Percentiles rank a stretch among this genome's conserved stretches.
Conservation (phyloP, 92 coral and sea anemone genomes). For the Porites rus region DNA sequence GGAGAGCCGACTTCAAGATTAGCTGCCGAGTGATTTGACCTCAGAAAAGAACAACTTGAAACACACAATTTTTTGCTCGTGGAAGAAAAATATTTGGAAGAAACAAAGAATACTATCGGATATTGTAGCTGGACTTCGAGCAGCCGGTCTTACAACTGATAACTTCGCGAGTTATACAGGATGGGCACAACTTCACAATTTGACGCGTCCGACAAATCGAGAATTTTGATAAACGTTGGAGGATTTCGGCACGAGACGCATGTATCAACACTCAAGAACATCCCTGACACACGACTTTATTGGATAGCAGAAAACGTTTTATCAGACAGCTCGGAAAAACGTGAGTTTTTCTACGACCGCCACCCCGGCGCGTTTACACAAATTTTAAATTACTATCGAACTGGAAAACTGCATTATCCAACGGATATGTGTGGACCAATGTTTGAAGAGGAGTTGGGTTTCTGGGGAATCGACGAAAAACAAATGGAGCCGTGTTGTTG, state of each 20-base stretch:
- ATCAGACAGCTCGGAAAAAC: slow-evolving; percentile 57
- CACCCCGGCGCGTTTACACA: slow-evolving; percentile 89
- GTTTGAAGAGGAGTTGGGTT: slow-evolving; percentile 87
- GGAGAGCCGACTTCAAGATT: not conserved
- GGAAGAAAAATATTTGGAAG: not conserved
- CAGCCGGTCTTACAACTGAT: slow-evolving; percentile 9
- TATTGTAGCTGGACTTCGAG: slow-evolving; percentile 16
- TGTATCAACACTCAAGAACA: slow-evolving; percentile 78
- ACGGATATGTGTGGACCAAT: slow-evolving; percentile 92
- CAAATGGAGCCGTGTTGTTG: slow-evolving; percentile 97
- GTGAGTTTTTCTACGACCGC: slow-evolving; percentile 87
- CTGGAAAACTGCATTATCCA: slow-evolving; percentile 92
- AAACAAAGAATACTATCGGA: not conserved
- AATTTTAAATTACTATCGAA: slow-evolving; percentile 85
- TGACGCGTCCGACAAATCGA: slow-evolving; percentile 70
- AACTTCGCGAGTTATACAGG: slow-evolving; percentile 9
- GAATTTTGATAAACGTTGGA: slow-evolving; percentile 84
- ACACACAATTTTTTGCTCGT: not conserved
- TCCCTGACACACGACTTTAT: slow-evolving; percentile 86
- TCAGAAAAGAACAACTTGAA: not conserved
- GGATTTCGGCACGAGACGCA: slow-evolving; percentile 89
- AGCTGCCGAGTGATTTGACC: not conserved
- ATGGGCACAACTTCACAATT: slow-evolving; percentile 66
- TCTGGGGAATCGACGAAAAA: slow-evolving; percentile 94
- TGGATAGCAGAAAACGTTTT: slow-evolving; percentile 84